Base-by-base conservation (phyloP, 2,797 vertebrate species). In the Sebastes taczanowskii region DNA sequence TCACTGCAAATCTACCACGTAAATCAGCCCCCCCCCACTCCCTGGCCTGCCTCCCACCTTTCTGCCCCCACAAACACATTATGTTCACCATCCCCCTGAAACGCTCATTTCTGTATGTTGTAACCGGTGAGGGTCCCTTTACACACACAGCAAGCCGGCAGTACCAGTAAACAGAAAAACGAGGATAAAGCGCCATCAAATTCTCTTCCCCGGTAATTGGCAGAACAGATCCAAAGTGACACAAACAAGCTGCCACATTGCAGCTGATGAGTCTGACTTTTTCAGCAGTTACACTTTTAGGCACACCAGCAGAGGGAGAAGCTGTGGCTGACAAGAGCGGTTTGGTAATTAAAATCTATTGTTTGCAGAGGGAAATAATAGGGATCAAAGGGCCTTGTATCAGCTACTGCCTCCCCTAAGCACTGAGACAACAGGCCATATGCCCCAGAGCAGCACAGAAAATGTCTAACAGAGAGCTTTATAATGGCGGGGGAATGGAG, bases 281-380 rank as follows among this genome's bases (percentile, higher is more conserved):
- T 82, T 81, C 71, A 65, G 70, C 79, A 74, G 80, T 84, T 80
- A 79, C 77, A 85, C 64, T 82, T 81, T 61, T 67, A 67, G 62
- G 61, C 88, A 87, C 83, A 88, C 78, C 73, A 38, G 75, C 81
- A 68, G 83, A 82, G 71, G 35, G 84, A 67, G 75, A 77, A 10
- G 74, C 80, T 34, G 74, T 61, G 80, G 71, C 90, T 89, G 76
- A 86, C 87, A 74, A 53, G 71, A 87, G 82, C 71, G 69, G 84
- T 88, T 91, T 89, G 87, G 85, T 90, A 92, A 94, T 92, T 94
- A 91, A 92, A 91, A 93, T 92, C 84, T 86, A 92, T 91, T 87
- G 93, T 94, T 95, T 92, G 84, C 84, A 78, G 73, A 74, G 67
- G 80, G 83, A 90, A 92, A 92, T 88, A 94, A 93, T 87, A 81